These are phyloP conservation scores for Pangasianodon gigas DNA, from an alignment of 2,113 vertebrate genomes.

Conservation along the genomic window DNA sequence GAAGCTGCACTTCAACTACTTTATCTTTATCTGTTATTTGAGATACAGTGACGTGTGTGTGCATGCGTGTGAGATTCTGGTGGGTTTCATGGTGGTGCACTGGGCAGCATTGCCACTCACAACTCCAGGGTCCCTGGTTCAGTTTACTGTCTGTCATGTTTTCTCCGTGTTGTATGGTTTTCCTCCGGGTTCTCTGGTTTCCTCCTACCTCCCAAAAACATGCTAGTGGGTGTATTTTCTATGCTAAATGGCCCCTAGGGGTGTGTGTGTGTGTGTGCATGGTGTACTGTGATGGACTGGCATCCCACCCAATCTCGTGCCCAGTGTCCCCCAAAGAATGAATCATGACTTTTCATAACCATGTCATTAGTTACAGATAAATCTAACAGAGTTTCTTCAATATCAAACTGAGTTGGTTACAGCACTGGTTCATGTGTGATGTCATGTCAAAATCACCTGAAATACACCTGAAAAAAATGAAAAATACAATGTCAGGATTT, in stretches of 20 bases:
- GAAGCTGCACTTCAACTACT: constrained; percentile 16
- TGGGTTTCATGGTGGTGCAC: not conserved
- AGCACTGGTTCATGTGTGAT: not conserved
- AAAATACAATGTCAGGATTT: not conserved
- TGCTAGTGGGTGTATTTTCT: too few species aligned
- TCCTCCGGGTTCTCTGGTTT: too few species aligned
- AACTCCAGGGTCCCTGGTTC: too few species aligned
- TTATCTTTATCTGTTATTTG: not conserved
- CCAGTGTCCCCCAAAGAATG: not conserved
- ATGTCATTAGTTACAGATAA: not conserved
- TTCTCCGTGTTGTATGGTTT: too few species aligned
- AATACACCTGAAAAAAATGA: not conserved
- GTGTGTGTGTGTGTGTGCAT: not conserved
- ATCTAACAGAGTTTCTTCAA: not conserved
- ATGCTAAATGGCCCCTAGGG: too few species aligned
- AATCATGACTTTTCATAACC: constrained; percentile 18
- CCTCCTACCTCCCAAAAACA: too few species aligned
- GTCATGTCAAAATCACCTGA: not conserved
- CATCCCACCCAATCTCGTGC: not conserved
- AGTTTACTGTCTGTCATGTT: too few species aligned
- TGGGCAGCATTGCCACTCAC: too few species aligned
- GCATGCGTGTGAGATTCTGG: not conserved
- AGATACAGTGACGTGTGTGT: not conserved
- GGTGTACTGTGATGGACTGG: not conserved
- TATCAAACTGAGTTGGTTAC: not conserved